A percentile compares a stretch with the other conserved stretches of the same genome.
These are phyloP conservation scores for Brachymystax lenok DNA, from an alignment of 2,797 vertebrate genomes.

Conservation along the genomic window DNA sequence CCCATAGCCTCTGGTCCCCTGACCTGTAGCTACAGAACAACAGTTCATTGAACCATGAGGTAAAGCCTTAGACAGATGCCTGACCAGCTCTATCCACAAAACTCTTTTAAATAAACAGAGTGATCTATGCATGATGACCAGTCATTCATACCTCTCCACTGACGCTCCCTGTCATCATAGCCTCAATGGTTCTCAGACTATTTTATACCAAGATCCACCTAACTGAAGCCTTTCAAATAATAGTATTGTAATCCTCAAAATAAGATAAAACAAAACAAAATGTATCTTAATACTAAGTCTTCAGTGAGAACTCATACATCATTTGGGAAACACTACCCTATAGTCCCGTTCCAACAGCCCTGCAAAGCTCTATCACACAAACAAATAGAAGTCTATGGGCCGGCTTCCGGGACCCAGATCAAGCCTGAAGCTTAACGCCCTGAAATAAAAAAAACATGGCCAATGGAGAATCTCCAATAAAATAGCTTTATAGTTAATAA, in stretches of 20 bases:
- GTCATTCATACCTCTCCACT: too few species aligned
- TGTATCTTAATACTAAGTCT: not conserved
- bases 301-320: not conserved
- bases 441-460: not conserved
- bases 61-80: not conserved
- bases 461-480: too few species aligned
- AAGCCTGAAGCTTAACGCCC: not conserved
- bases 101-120: not conserved
- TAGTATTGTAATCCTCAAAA: not conserved
- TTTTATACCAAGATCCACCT: not conserved
- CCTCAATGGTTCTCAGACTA: not conserved
- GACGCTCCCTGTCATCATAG: not conserved
- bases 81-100: not conserved
- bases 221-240: not conserved
- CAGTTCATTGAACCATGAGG: not conserved
- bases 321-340: slow-evolving; percentile 29
- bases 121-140: not conserved
- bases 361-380: not conserved
- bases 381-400: not conserved
- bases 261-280: not conserved
- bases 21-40: not conserved
- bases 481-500: not conserved
- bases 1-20: not conserved
- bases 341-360: not conserved
- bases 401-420: not conserved